Conservation (phyloP, 2,113 vertebrate genomes). For the Passer domesticus region DNA sequence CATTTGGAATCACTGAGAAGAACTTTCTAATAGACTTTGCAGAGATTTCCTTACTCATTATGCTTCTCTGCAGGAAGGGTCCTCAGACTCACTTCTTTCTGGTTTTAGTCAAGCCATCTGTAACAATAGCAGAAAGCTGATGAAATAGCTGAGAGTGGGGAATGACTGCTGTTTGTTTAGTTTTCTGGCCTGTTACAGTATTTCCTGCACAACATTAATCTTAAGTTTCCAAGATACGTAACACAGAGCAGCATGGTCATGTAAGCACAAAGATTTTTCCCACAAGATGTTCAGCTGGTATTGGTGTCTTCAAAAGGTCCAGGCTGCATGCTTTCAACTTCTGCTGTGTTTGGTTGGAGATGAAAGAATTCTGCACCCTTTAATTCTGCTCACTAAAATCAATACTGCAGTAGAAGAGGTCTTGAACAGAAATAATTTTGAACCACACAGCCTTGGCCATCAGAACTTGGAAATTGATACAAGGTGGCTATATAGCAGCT, state of each 20-base stretch:
- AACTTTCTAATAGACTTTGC: background rate
- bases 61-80: background rate
- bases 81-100: background rate
- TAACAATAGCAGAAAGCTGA: constrained; percentile 42
- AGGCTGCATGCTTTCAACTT: background rate
- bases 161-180: constrained; percentile 40
- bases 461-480: background rate
- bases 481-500: background rate
- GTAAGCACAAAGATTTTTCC: constrained; percentile 30
- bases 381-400: background rate
- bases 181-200: constrained; percentile 2
- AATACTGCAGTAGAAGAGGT: background rate
- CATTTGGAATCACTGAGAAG: background rate
- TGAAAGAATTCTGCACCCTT: background rate
- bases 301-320: constrained; percentile 5
- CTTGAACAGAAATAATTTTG: background rate
- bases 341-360: background rate
- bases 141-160: background rate
- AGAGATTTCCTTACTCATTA: constrained; percentile 1
- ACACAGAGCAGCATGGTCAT: background rate
- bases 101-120: constrained; percentile 25
- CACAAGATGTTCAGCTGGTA: constrained; percentile 17
- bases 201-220: constrained; percentile 35
- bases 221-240: background rate
- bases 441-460: background rate